Evolutionary conservation across 2,888 invertebrate genomes (phyloP).

Genomic region (Lasioglossum villosulum): DNA sequence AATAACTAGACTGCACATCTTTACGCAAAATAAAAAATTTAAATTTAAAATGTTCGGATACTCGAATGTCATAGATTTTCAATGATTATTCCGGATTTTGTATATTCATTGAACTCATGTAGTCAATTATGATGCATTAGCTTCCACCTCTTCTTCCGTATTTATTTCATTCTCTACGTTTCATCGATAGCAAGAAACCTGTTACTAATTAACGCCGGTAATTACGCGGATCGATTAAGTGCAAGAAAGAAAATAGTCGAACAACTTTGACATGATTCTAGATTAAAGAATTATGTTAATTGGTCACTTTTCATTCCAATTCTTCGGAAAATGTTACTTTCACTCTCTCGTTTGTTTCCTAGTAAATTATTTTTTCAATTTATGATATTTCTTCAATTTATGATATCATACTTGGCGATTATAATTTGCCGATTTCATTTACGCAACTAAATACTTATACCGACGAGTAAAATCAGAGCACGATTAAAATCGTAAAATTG

Average conservation of each 20-base stretch:
- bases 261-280: neutral
- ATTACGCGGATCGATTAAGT: neutral
- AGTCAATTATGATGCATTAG: neutral
- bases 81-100: neutral
- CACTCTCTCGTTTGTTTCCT: neutral
- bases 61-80: neutral
- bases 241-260: neutral
- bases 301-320: neutral
- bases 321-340: neutral
- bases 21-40: no score
- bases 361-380: no score
- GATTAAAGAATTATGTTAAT: neutral
- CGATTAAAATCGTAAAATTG: no score
- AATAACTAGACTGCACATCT: no score
- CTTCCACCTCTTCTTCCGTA: neutral
- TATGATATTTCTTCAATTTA: no score
- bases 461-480: no score
- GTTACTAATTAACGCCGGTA: neutral
- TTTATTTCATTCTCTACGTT: neutral
- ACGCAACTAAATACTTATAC: no score
- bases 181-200: neutral
- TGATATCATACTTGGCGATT: no score
- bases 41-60: no score
- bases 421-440: no score
- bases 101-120: neutral